A percentile compares a stretch with the other conserved stretches of the same genome.
Evolutionary conservation across 2,113 vertebrate genomes (phyloP).

Genomic region (Orthochromis indermauri): DNA sequence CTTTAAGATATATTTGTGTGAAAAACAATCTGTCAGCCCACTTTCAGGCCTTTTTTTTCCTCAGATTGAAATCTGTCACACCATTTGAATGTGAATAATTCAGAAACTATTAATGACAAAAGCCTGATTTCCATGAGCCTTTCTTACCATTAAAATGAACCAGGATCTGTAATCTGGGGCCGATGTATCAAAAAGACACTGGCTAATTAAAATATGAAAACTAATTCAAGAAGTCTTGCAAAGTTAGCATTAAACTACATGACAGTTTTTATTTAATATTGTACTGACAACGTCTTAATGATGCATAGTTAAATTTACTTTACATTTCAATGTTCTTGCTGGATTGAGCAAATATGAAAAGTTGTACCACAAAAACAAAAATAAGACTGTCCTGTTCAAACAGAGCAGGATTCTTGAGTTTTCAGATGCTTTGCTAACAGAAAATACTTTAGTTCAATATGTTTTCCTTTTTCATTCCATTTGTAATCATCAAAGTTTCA

Average conservation of each 20-base stretch:
- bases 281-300: background rate
- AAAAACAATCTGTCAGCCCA: background rate
- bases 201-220: background rate
- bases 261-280: background rate
- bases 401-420: background rate
- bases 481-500: background rate
- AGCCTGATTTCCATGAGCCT: background rate
- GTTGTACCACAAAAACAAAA: background rate
- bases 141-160: background rate
- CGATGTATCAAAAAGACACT: background rate
- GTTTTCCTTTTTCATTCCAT: background rate
- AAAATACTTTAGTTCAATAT: background rate
- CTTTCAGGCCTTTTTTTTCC: background rate
- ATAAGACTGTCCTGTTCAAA: background rate
- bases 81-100: background rate
- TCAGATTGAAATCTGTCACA: background rate
- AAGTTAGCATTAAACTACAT: background rate
- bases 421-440: background rate
- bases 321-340: background rate
- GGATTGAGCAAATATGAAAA: background rate
- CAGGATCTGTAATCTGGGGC: background rate
- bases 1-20: background rate
- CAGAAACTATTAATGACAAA: background rate
- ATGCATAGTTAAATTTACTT: background rate
- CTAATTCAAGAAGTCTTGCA: background rate